phyloP scores from a whole-genome alignment of 2,888 invertebrate genomes.

The Melanotus villosus region DNA sequence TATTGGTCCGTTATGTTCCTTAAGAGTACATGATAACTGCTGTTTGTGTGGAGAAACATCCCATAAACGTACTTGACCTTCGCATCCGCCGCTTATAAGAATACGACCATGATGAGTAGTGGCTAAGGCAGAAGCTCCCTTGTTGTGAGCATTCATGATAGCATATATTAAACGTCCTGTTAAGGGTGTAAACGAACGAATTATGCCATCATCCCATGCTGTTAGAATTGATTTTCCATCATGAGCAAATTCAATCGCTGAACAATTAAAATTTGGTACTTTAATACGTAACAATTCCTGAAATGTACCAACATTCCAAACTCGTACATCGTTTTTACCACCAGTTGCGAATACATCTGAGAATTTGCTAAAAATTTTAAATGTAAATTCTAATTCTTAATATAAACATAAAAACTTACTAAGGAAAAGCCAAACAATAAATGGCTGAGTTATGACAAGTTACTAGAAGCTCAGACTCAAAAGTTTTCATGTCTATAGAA shows the following conservation, averaged over 20 bases:
- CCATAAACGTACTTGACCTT: slow-evolving; percentile 80
- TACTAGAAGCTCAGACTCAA: slow-evolving; percentile 78
- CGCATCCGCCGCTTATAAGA: slow-evolving; percentile 91
- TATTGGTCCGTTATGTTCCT: slow-evolving; percentile 93
- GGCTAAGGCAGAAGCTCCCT: slow-evolving; percentile 88
- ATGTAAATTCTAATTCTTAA: neutral
- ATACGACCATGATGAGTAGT: slow-evolving; percentile 79
- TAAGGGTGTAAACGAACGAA: slow-evolving; percentile 86
- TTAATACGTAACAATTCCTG: slow-evolving; percentile 87
- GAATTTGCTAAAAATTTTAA: slow-evolving; percentile 73
- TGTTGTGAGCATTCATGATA: slow-evolving; percentile 91
- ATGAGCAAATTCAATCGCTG: slow-evolving; percentile 81
- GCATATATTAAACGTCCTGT: slow-evolving; percentile 86
- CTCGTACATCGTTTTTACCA: slow-evolving; percentile 86
- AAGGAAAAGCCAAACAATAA: slow-evolving; percentile 87
- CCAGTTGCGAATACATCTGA: slow-evolving; percentile 91
- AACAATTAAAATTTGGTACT: slow-evolving; percentile 91
- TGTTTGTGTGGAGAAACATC: slow-evolving; percentile 66
- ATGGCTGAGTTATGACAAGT: slow-evolving; percentile 89
- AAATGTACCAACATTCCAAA: slow-evolving; percentile 85
- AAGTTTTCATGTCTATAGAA: slow-evolving; percentile 78
- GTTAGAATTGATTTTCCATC: slow-evolving; percentile 88
- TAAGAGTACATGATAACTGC: slow-evolving; percentile 80
- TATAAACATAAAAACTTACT: slow-evolving; percentile 71
- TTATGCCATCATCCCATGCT: slow-evolving; percentile 88